phyloP scores from a whole-genome alignment of 2,888 invertebrate genomes.

The Drosophila sordidula region DNA sequence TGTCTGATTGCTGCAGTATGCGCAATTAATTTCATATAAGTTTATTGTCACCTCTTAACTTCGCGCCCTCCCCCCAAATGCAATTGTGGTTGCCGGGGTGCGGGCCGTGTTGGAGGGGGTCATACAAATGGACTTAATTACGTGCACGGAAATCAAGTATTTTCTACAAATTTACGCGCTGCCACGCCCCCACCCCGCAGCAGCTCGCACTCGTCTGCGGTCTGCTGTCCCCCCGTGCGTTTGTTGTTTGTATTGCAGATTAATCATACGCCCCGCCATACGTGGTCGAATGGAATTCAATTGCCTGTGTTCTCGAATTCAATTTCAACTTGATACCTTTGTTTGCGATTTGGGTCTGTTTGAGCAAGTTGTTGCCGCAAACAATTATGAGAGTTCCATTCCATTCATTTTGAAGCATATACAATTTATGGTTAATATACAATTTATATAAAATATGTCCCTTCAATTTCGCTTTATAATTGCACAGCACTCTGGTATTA shows the following conservation, averaged over 20 bases:
- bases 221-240: conserved; percentile 42
- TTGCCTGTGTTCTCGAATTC: conserved; percentile 46
- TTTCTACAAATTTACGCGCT: conserved; percentile 75
- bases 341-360: background rate
- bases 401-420: too few relatives aligned
- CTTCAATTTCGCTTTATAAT: background rate
- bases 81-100: conserved; percentile 51
- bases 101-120: conserved; percentile 21
- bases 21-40: conserved; percentile 81
- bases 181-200: conserved; percentile 28
- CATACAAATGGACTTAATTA: conserved; percentile 79
- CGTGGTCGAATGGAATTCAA: conserved; percentile 52
- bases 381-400: too few relatives aligned
- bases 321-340: conserved; percentile 25
- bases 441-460: background rate
- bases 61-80: conserved; percentile 41
- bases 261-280: conserved; percentile 71
- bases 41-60: conserved; percentile 76
- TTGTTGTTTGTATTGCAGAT: conserved; percentile 78
- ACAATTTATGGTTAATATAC: background rate
- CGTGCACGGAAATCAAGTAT: conserved; percentile 80
- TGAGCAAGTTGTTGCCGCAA: background rate
- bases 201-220: conserved; percentile 58
- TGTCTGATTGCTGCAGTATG: conserved; percentile 63
- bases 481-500: background rate